A percentile compares a stretch with the other conserved stretches of the same genome.
Conservation (phyloP, 2,888 invertebrate species). For the Nymphalis urticae region DNA sequence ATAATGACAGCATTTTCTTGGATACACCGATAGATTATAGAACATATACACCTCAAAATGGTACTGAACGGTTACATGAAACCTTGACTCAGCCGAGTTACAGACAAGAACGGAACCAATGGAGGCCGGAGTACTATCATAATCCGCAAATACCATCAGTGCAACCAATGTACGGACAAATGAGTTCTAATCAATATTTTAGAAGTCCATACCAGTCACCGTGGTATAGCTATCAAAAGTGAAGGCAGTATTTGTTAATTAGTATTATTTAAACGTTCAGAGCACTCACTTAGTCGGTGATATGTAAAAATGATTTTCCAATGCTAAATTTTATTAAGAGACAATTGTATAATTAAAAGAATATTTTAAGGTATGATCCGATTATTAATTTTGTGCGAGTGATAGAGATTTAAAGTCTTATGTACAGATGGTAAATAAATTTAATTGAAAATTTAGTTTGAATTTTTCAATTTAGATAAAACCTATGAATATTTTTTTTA, state of each 20-base stretch:
- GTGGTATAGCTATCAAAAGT: constrained; percentile 66
- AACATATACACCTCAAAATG: constrained; percentile 43
- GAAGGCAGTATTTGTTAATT: constrained; percentile 35
- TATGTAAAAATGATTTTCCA: constrained; percentile 31
- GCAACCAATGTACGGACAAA: constrained; percentile 52
- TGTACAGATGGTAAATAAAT: constrained; percentile 33
- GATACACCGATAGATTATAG: constrained; percentile 62
- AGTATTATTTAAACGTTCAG: constrained; percentile 20
- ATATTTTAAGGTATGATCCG: constrained; percentile 20
- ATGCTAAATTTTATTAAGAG: constrained; percentile 29
- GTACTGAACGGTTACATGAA: constrained; percentile 37
- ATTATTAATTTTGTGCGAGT: constrained; percentile 19
- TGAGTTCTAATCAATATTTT: constrained; percentile 57
- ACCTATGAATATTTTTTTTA: background rate
- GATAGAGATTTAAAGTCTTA: constrained; percentile 21
- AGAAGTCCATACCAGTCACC: constrained; percentile 68
- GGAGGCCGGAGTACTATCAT: constrained; percentile 54
- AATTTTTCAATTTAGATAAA: background rate
- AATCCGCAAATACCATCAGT: constrained; percentile 46
- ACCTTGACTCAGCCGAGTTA: constrained; percentile 29
- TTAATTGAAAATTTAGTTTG: constrained; percentile 13
- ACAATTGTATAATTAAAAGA: constrained; percentile 26
- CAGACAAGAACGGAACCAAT: constrained; percentile 45
- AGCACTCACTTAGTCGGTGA: constrained; percentile 24
- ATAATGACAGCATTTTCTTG: constrained; percentile 69